phyloP scores from a whole-genome alignment of 2,888 invertebrate genomes.

The Apoda limacodes region DNA sequence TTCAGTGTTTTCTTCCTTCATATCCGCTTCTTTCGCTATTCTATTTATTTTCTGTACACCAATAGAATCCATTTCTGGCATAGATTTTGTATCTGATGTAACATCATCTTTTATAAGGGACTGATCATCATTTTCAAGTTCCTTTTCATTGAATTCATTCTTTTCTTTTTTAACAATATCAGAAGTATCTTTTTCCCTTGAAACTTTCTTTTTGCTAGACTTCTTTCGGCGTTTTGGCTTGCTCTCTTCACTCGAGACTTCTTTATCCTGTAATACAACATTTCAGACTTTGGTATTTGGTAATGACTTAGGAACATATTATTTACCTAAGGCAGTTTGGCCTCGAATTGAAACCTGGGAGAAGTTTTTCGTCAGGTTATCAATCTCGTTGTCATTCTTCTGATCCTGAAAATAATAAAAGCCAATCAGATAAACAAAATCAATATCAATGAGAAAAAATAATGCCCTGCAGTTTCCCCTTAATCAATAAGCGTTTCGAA shows the following conservation, averaged over 20 bases:
- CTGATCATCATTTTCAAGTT: constrained; percentile 14
- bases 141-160: constrained; percentile 12
- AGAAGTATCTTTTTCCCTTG: constrained; percentile 17
- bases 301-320: constrained; percentile 38
- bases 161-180: constrained; percentile 8
- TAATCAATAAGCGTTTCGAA: too few species aligned
- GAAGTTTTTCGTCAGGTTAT: constrained; percentile 60
- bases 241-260: constrained; percentile 26
- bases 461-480: not conserved
- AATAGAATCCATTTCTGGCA: constrained; percentile 10
- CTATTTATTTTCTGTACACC: constrained; percentile 9
- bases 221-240: constrained; percentile 33
- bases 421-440: not conserved
- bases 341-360: constrained; percentile 63
- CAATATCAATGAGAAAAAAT: constrained; percentile 1
- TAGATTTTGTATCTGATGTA: too few species aligned
- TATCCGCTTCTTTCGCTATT: constrained; percentile 9
- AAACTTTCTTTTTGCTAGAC: constrained; percentile 20
- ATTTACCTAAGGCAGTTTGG: constrained; percentile 64
- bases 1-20: constrained; percentile 16
- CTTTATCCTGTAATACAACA: constrained; percentile 58
- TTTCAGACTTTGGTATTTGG: constrained; percentile 51
- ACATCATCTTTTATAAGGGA: constrained; percentile 5
- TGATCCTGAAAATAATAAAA: constrained; percentile 34
- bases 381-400: constrained; percentile 43